phyloP scores from a whole-genome alignment of 2,113 vertebrate species.

The Limanda limanda region DNA sequence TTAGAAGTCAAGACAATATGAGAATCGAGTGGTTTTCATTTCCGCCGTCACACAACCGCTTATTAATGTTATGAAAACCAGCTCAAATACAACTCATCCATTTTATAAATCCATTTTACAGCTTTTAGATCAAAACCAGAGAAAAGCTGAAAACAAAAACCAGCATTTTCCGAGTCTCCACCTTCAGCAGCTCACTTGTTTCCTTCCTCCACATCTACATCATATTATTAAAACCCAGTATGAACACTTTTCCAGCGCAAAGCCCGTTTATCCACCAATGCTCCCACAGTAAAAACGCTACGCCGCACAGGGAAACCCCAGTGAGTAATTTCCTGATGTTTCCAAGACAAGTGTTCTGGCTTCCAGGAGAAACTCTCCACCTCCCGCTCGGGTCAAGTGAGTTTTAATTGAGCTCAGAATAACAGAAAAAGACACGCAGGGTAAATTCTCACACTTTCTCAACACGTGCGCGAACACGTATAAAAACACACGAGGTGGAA shows the following conservation, averaged over 20 bases:
- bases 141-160: no score
- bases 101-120: conserved; percentile 12
- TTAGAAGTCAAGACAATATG: not conserved
- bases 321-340: not conserved
- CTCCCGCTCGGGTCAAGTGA: conserved; percentile 25
- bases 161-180: conserved; percentile 35
- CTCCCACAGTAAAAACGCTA: conserved; percentile 10
- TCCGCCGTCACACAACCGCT: not conserved
- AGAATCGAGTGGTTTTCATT: conserved; percentile 17
- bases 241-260: conserved; percentile 47
- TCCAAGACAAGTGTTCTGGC: not conserved
- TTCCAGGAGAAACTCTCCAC: not conserved
- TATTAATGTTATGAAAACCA: conserved; percentile 29
- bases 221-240: conserved; percentile 47
- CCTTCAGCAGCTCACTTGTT: conserved; percentile 29
- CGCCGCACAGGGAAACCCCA: not conserved
- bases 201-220: conserved; percentile 61
- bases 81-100: conserved; percentile 17
- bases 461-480: not conserved
- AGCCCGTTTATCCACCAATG: conserved; percentile 43
- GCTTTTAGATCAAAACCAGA: conserved; percentile 14
- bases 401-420: conserved; percentile 54
- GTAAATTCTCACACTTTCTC: not conserved
- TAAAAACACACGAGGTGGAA: conserved; percentile 9
- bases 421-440: conserved; percentile 23